Base-by-base conservation (phyloP, 2,888 invertebrate genomes). In the Acleris holmiana region DNA sequence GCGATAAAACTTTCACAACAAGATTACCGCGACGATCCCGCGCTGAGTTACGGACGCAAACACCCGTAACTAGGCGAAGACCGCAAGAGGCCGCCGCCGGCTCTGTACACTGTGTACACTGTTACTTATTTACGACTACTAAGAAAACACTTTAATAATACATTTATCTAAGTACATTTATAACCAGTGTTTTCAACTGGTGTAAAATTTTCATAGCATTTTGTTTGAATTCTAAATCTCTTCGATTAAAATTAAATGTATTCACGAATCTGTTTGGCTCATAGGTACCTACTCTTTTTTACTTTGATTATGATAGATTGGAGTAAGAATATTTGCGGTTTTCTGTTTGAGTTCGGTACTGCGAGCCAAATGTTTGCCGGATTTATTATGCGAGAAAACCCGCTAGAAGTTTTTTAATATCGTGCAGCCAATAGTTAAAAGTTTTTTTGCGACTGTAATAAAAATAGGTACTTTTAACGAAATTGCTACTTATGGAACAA, bases 1-100 rank as follows among this genome's bases (percentile, higher is more conserved):
- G 35, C 51, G 47, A 59, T 60, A 65, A 59, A 65, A 44, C 65
- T 49, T 50, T 65, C 65, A 60, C 65, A 65, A 60, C 65, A 65
- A 59, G 65, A 60, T 65, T 55, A 65, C 35, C 18, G 41, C 25
- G 44, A 47, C 19, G 18, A 29, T 47, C 54, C 65, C 21, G 29
- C 21, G 49, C 54, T 60, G 65, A 60, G 46, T 65, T 65, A 65
- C 40, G 65, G 49, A 60, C 65, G 60, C 46, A 55, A 60, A 55
- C 35, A 55, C 35, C 59, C 59, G 46, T 59, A 59, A 65, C 59
- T 46, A 64, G 53, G 18, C 29, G 25, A 17, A 21, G 54, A 55
- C 48, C 18, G 13, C 23, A 15, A 15, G 41, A n/a, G 17, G 18
- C 21, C 23, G 41, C 41, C n/a, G n/a, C n/a, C n/a, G n/a, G n/a